phyloP scores from a whole-genome alignment of 2,888 invertebrate species.

The Athrips mouffetella region DNA sequence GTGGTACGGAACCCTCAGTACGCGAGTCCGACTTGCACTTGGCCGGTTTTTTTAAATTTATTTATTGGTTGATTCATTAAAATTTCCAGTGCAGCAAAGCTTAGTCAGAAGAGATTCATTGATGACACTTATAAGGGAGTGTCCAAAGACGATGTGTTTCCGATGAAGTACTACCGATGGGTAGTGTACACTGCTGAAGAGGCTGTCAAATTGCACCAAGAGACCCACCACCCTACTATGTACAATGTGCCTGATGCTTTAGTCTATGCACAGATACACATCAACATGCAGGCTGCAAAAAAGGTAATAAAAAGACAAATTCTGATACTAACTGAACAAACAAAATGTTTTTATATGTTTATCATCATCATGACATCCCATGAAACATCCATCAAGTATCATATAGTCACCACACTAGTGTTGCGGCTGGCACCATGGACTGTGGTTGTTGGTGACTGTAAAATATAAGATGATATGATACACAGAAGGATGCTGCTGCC shows the following conservation, averaged over 20 bases:
- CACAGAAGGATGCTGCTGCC: no score
- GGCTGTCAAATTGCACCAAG: slow-evolving; percentile 86
- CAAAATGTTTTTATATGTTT: not conserved
- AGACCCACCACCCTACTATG: slow-evolving; percentile 90
- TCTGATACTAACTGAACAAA: not conserved
- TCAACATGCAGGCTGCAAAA: slow-evolving; percentile 87
- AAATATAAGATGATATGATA: no score
- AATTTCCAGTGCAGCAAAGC: slow-evolving; percentile 46
- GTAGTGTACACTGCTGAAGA: slow-evolving; percentile 82
- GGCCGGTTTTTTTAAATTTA: no score
- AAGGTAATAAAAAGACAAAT: no score
- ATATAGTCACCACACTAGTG: no score
- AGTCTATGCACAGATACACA: slow-evolving; percentile 84
- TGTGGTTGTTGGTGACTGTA: no score
- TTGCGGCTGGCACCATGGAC: no score
- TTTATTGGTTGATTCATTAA: slow-evolving; percentile 1
- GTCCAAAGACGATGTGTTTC: slow-evolving; percentile 75
- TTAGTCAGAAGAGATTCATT: slow-evolving; percentile 70
- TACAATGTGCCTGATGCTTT: slow-evolving; percentile 86
- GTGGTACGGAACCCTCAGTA: no score
- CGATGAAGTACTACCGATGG: slow-evolving; percentile 81
- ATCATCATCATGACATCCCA: no score
- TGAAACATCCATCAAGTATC: no score
- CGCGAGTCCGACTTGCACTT: no score
- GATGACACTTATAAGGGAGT: slow-evolving; percentile 76